Evolutionary conservation across 2,797 vertebrate species (phyloP), one percentile per base, ranked within the genome.

Genomic region (Sparus aurata): DNA sequence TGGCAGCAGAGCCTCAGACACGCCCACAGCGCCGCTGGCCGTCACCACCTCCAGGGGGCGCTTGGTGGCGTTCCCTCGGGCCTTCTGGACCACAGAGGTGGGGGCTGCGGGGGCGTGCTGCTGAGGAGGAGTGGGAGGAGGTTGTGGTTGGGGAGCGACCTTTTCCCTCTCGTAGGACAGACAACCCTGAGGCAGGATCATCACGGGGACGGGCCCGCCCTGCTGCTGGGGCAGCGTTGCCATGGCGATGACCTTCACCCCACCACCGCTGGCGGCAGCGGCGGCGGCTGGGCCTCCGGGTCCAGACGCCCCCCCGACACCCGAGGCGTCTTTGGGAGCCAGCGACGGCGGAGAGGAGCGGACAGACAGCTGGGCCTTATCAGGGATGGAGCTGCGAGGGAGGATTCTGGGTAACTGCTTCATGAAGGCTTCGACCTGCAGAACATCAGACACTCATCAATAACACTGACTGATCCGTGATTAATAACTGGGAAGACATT

Each of bases 321-420:
- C 88, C 1, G 95, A 93, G 0, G 91, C 80, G 3, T 98, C 94
- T 67, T 95, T 96, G 25, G 96, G 93, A 0, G 95, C 95, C 81
- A 97, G 87, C 1, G 96, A 87, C 0, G 97, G 94, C 0, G 96
- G 93, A 15, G 96, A 94, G 25, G 96, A 93, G 78, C 87, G 94
- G 41, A 96, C 25, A 0, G 85, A 93, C 3, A 93, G 58, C 73
- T 67, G 25, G 8, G 89, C 3, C 87, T 94, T 55, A 15, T 95
- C 86, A 0, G 82, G 77, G 87, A 94, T 9, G 0, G 95, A 92
- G 75, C 95, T 93, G 5, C 97, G 95, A 4, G 98, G 98, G 60
- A 97, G 95, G 65, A 98, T 96, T 70, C 95, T 94, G 58, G 97
- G 97, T 78, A 97, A 92, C 77, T 97, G 96, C 83, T 97, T 97